Evolutionary conservation across 2,888 invertebrate genomes (phyloP).

Genomic region (Gisinianus flammeolus): DNA sequence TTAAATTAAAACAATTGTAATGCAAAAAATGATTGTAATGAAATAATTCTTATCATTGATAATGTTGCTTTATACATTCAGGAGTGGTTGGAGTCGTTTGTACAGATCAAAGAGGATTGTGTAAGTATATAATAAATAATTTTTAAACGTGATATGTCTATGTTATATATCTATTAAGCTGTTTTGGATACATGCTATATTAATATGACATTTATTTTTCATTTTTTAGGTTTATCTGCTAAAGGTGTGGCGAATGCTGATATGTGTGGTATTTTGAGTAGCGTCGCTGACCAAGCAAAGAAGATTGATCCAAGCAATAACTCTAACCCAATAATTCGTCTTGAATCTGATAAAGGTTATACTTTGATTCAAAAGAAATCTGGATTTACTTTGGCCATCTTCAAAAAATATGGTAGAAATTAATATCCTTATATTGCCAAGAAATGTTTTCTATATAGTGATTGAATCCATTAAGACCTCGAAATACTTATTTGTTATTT

Average conservation of each 20-base stretch:
- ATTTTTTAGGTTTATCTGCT: constrained; percentile 52
- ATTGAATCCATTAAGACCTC: no score
- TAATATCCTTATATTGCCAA: no score
- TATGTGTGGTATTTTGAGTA: constrained; percentile 55
- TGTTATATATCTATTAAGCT: no score
- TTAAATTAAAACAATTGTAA: no score
- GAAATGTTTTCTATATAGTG: no score
- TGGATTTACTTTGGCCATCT: constrained; percentile 57
- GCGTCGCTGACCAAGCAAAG: constrained; percentile 56
- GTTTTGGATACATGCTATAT: no score
- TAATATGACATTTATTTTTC: no score
- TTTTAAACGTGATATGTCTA: no score
- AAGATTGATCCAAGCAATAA: constrained; percentile 57
- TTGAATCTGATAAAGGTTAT: constrained; percentile 58
- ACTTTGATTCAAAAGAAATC: constrained; percentile 58
- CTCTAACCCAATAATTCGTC: constrained; percentile 54
- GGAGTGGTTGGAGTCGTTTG: constrained; percentile 57
- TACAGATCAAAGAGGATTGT: constrained; percentile 49
- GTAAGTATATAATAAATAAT: no score
- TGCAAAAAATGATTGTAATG: no score
- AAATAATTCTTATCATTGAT: not conserved
- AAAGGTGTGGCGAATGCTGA: constrained; percentile 53
- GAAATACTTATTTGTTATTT: no score
- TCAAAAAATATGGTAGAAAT: constrained; percentile 55
- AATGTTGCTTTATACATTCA: not conserved